These are phyloP conservation scores for Rhopilema esculentum DNA, from an alignment of 30 jellyfish, hydroid and myxozoan genomes.

Conservation along the genomic window DNA sequence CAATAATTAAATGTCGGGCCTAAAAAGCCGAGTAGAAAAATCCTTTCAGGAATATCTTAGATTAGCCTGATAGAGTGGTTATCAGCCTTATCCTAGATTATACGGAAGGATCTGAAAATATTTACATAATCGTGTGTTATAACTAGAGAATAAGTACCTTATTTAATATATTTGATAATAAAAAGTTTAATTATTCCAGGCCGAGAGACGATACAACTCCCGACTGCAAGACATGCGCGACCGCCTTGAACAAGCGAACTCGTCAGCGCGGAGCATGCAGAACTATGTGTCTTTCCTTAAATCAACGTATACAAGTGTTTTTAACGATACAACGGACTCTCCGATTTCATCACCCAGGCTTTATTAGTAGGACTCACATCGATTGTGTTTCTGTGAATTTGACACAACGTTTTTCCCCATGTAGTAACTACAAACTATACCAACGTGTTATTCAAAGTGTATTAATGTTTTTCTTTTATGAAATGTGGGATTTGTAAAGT, in stretches of 20 bases:
- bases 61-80: too few species aligned
- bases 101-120: too few species aligned
- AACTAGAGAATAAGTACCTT: too few species aligned
- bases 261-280: conserved; percentile 98
- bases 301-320: conserved; percentile 94
- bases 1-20: too few species aligned
- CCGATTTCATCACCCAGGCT: conserved; percentile 63
- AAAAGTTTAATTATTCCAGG: conserved; percentile 68
- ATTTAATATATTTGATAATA: too few species aligned
- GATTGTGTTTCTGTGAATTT: background rate
- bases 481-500: background rate
- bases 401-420: background rate
- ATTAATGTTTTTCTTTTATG: background rate
- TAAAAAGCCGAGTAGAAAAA: too few species aligned
- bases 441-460: background rate
- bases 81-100: too few species aligned
- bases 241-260: conserved; percentile 98
- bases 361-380: conserved; percentile 1
- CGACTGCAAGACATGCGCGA: conserved; percentile 98
- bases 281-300: conserved; percentile 92
- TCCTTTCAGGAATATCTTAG: too few species aligned
- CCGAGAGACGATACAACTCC: conserved; percentile 92
- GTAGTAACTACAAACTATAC: background rate
- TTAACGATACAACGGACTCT: conserved; percentile 78
- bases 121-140: too few species aligned